Base-by-base conservation (phyloP, 1,140 invertebrate species). In the Lithobius niger region DNA sequence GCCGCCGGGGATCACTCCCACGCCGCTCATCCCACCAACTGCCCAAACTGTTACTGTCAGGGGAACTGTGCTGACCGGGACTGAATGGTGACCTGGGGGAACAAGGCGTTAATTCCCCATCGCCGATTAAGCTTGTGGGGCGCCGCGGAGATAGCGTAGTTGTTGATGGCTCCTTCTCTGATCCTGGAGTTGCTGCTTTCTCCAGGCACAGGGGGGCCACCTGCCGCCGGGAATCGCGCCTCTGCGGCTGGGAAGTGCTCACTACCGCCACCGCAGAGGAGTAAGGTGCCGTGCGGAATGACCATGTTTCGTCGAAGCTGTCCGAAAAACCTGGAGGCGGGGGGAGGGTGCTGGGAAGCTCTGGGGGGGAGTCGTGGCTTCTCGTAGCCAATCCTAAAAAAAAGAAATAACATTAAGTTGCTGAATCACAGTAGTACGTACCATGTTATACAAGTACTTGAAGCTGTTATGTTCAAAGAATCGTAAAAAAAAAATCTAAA, bases 1-100 rank as follows among this genome's bases (percentile, higher is more conserved):
- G 13, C 10, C 48, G 48, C 6, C 48, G 48, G 4, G 48, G 13
- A 27, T 50, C 48, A 3, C 4, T 45, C 4, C 4, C 4, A 6
- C 43, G 16, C 6, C 43, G 4, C 22, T 45, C 43, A 45, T 45
- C 43, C 43, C 43, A 45, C 4, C 4, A 45, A 19, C 43, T 45
- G 6, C 43, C 18, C 6, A 21, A 18, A 21, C 43, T 45, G 43
- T 19, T 21, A 4, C 6, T 6, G 18, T 6, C 6, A 10, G 6
- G 6, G 4, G 6, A 19, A 6, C 43, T 45, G 4, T 45, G 6
- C 4, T 21, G 43, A 36, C 31, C 31, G 3, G 43, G 18, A 45
- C 43, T 45, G 18, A 45, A 45, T 6, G 48, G 48, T n/a, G 48
- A 50, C 6, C 25, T 3, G 27, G 48, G 48, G 3, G 48, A 50